Conservation (phyloP, 1,140 invertebrate genomes). For the Homalodisca vitripennis region DNA sequence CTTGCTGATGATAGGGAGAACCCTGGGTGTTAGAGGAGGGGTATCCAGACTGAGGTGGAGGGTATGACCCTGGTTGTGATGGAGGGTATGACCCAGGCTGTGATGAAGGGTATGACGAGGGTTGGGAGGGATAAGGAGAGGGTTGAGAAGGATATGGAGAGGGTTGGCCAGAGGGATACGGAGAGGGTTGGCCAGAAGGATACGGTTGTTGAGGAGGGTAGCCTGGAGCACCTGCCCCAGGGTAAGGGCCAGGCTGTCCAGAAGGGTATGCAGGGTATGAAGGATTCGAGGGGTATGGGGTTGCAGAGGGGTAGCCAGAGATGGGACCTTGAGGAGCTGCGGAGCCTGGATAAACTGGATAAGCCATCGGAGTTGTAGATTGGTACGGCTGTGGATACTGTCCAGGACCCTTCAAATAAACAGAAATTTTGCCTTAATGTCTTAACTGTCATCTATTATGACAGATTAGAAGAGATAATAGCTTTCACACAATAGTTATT, state of each 20-base stretch:
- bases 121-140: too few relatives aligned
- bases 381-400: slow-evolving; percentile 36
- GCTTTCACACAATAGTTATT: too few relatives aligned
- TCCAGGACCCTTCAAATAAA: slow-evolving; percentile 35
- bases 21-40: slow-evolving; percentile 18
- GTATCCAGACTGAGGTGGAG: slow-evolving; percentile 33
- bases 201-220: slow-evolving; percentile 25
- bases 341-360: slow-evolving; percentile 36
- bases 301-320: slow-evolving; percentile 17
- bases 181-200: slow-evolving; percentile 28
- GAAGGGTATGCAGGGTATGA: slow-evolving; percentile 29
- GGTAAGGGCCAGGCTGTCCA: slow-evolving; percentile 33
- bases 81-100: slow-evolving; percentile 31
- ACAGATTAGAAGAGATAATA: too few relatives aligned
- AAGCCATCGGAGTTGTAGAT: slow-evolving; percentile 34
- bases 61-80: slow-evolving; percentile 44
- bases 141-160: slow-evolving; percentile 3
- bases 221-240: slow-evolving; percentile 35
- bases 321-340: slow-evolving; percentile 32
- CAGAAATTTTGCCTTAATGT: slow-evolving; percentile 2
- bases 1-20: slow-evolving; percentile 24
- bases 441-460: too few relatives aligned
- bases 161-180: slow-evolving; percentile 23
- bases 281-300: slow-evolving; percentile 32
- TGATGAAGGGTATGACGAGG: slow-evolving; percentile 37